Conservation (phyloP, 2,113 vertebrate species). For the Xiphorhynchus elegans region DNA sequence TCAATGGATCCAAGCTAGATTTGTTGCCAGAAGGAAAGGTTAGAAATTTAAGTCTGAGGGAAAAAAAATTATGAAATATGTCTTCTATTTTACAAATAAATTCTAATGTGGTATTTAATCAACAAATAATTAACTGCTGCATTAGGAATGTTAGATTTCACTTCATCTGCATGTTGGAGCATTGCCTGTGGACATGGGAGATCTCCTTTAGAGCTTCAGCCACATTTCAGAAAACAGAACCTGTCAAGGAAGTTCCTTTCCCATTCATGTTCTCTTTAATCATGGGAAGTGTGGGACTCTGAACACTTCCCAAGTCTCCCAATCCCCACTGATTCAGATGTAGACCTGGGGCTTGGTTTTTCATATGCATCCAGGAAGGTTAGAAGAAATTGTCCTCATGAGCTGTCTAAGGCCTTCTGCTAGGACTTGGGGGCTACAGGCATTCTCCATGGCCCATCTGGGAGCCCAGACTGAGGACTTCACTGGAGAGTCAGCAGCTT, state of each 20-base stretch:
- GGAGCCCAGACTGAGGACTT: fast-evolving
- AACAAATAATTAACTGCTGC: conserved; percentile 44
- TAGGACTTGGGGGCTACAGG: background rate
- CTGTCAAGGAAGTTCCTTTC: background rate
- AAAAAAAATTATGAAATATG: background rate
- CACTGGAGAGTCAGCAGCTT: background rate
- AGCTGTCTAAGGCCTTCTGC: background rate
- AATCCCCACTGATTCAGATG: fast-evolving
- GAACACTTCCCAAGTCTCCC: background rate
- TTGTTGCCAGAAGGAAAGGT: background rate
- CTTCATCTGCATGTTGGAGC: conserved; percentile 1
- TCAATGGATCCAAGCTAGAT: background rate
- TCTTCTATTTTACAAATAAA: conserved; percentile 33
- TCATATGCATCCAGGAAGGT: background rate
- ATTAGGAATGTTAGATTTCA: conserved; percentile 9
- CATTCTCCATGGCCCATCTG: background rate
- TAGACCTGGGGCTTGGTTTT: background rate
- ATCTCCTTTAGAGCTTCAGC: background rate
- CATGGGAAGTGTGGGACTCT: background rate
- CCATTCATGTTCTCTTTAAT: background rate
- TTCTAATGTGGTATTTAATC: background rate
- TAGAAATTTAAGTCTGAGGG: conserved; percentile 7
- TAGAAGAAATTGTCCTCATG: background rate
- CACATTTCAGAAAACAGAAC: background rate
- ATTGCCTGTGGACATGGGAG: background rate